phyloP scores from a whole-genome alignment of 2,888 invertebrate genomes.

The Erebia aethiops region DNA sequence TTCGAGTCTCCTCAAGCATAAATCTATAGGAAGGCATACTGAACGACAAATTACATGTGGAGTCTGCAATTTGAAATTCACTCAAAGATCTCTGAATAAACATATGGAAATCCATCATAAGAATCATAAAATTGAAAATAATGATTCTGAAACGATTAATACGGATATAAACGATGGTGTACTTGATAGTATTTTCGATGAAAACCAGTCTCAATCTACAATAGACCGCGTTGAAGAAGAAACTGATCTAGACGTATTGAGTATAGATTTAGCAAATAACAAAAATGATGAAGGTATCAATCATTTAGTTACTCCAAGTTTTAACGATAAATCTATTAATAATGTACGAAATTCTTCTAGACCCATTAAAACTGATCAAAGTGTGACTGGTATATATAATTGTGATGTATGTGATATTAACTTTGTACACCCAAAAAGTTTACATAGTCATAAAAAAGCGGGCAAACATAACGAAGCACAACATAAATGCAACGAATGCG shows the following conservation, averaged over 20 bases:
- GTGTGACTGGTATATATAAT: slow-evolving; percentile 13
- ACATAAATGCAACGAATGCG: slow-evolving; percentile 23
- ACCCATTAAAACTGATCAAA: background rate
- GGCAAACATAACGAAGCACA: slow-evolving; percentile 21
- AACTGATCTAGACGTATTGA: background rate
- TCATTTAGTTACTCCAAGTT: background rate
- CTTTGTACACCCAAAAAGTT: slow-evolving; percentile 21
- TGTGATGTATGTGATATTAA: slow-evolving; percentile 30
- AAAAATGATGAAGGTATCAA: background rate
- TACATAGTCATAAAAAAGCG: background rate
- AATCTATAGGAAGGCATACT: background rate
- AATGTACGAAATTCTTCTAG: background rate
- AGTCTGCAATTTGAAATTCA: background rate
- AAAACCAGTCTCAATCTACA: background rate
- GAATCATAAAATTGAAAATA: background rate
- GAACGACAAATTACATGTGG: background rate
- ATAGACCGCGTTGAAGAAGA: background rate
- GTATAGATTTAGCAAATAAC: background rate
- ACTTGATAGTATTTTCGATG: background rate
- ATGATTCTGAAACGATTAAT: background rate
- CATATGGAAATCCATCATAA: background rate
- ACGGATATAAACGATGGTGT: background rate
- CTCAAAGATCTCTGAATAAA: background rate
- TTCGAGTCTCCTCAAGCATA: background rate
- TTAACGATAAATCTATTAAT: background rate